phyloP scores from a whole-genome alignment of 2,888 invertebrate genomes.

The Ochropleura plecta region DNA sequence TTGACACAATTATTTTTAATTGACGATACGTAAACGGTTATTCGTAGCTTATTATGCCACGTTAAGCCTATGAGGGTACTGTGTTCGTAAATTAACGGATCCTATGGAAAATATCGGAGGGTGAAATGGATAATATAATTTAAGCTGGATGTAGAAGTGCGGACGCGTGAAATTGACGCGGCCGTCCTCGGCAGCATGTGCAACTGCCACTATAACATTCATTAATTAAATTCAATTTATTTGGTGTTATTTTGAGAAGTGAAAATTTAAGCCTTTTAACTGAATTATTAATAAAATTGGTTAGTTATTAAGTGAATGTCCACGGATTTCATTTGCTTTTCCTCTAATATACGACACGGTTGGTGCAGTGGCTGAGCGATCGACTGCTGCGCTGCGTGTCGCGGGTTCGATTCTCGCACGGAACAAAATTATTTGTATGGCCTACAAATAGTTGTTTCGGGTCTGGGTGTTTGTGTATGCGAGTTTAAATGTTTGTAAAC shows the following conservation, averaged over 20 bases:
- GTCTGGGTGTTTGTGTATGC: too few relatives aligned
- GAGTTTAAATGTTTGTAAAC: too few relatives aligned
- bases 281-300: conserved; percentile 8
- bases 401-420: too few relatives aligned
- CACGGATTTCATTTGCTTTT: neutral
- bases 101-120: conserved; percentile 45
- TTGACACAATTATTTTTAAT: conserved; percentile 53
- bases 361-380: too few relatives aligned
- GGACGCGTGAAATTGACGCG: conserved; percentile 63
- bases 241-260: conserved; percentile 29
- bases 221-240: conserved; percentile 55
- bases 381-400: too few relatives aligned
- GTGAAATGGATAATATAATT: conserved; percentile 54
- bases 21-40: conserved; percentile 26
- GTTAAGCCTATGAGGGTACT: conserved; percentile 30
- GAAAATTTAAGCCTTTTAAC: conserved; percentile 31
- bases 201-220: conserved; percentile 44
- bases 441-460: too few relatives aligned
- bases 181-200: conserved; percentile 50
- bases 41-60: conserved; percentile 32
- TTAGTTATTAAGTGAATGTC: conserved; percentile 6
- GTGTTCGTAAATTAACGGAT: conserved; percentile 40
- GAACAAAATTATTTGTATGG: too few relatives aligned
- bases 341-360: too few relatives aligned
- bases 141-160: conserved; percentile 37